phyloP scores from a whole-genome alignment of 35 echinoderm and acorn worm genomes.

The Apostichopus californicus region DNA sequence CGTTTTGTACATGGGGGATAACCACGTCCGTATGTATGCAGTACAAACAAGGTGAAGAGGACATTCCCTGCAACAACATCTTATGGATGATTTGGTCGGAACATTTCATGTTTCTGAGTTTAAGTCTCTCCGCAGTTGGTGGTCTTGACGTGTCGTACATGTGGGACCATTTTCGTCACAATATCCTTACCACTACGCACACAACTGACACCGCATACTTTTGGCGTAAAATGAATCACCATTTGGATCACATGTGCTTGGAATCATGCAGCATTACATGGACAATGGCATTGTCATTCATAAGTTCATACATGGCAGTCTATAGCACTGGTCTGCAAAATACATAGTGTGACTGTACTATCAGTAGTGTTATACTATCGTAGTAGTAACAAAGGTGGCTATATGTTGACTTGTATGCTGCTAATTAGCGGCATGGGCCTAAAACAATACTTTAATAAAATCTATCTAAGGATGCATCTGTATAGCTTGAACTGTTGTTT shows the following conservation, averaged over 20 bases:
- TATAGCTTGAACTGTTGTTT: no score
- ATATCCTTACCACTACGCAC: neutral
- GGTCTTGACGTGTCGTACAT: constrained; percentile 35
- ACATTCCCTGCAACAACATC: neutral
- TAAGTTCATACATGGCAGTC: neutral
- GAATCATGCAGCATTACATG: neutral
- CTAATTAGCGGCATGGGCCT: no score
- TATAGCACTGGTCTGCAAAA: neutral
- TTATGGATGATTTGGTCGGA: neutral
- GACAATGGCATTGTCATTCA: constrained; percentile 18
- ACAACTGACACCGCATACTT: neutral
- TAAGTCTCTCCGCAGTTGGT: neutral
- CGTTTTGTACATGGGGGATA: constrained; percentile 15
- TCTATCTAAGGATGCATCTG: no score
- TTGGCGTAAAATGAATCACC: constrained; percentile 19
- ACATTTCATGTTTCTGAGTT: neutral
- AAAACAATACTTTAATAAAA: no score
- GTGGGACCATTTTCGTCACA: constrained; percentile 14
- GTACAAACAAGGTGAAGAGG: neutral
- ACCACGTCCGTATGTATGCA: constrained; percentile 23
- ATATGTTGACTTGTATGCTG: no score
- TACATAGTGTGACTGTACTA: neutral
- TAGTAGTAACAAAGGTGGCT: no score
- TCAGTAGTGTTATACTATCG: no score
- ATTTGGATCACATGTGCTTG: neutral